Evolutionary conservation across 2,888 invertebrate species (phyloP).

Genomic region (Drosophila leonis): DNA sequence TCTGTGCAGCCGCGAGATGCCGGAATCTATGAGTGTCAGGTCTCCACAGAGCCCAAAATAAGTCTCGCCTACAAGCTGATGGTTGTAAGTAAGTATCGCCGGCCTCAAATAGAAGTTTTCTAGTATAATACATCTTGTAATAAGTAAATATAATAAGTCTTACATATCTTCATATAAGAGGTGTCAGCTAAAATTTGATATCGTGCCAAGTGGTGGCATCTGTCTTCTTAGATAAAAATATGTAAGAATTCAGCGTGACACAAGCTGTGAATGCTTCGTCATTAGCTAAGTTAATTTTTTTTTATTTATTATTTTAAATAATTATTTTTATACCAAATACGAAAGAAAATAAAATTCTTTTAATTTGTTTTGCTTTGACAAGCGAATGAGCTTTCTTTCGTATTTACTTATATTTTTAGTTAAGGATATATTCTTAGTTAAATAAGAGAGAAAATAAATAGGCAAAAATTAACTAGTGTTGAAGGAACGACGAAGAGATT

Average conservation of each 20-base stretch:
- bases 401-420: background rate
- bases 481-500: background rate
- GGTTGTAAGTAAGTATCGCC: slow-evolving; percentile 89
- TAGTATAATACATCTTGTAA: too few relatives aligned
- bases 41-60: slow-evolving; percentile 92
- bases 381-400: background rate
- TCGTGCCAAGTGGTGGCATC: too few relatives aligned
- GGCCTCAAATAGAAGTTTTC: too few relatives aligned
- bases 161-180: background rate
- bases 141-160: background rate
- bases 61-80: slow-evolving; percentile 90
- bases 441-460: background rate
- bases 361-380: background rate
- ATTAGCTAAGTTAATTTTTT: too few relatives aligned
- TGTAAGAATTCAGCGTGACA: too few relatives aligned
- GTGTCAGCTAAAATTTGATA: background rate
- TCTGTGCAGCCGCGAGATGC: slow-evolving; percentile 90
- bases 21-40: slow-evolving; percentile 91
- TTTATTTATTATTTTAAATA: too few relatives aligned
- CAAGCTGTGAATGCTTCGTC: too few relatives aligned
- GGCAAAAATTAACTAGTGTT: background rate
- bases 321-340: too few relatives aligned
- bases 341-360: background rate
- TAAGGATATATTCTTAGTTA: background rate
- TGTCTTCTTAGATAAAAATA: too few relatives aligned